phyloP scores from a whole-genome alignment of 2,113 vertebrate genomes.

The Melanostigma gelatinosum region DNA sequence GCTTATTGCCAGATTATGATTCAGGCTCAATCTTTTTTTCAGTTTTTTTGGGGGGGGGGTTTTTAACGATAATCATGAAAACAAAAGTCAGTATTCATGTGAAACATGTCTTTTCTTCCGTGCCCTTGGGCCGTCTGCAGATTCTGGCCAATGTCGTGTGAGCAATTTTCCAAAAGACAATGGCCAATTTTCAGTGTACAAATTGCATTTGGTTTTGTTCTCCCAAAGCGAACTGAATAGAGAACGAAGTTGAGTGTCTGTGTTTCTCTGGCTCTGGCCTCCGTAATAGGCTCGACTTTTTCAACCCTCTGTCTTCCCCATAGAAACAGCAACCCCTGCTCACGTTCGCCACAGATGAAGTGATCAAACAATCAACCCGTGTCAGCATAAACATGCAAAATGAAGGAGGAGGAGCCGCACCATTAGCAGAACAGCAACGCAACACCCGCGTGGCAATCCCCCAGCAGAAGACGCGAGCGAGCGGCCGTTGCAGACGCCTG shows the following conservation, averaged over 20 bases:
- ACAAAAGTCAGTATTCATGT: slow-evolving; percentile 23
- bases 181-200: slow-evolving; percentile 67
- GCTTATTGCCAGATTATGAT: slow-evolving; percentile 40
- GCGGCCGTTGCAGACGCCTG: slow-evolving; percentile 68
- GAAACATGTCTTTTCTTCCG: slow-evolving; percentile 36
- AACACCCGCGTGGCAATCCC: slow-evolving; percentile 44
- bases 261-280: slow-evolving; percentile 6
- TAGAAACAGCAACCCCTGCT: background rate
- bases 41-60: background rate
- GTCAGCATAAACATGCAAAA: slow-evolving; percentile 39
- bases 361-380: slow-evolving; percentile 20
- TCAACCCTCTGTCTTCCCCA: background rate
- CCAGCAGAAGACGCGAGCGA: slow-evolving; percentile 41
- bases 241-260: slow-evolving; percentile 34
- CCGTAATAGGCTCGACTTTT: slow-evolving; percentile 20
- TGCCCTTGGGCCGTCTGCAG: slow-evolving; percentile 47
- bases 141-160: slow-evolving; percentile 57
- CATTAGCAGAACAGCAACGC: slow-evolving; percentile 41
- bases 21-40: slow-evolving; percentile 26
- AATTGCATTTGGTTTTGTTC: slow-evolving; percentile 68
- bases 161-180: slow-evolving; percentile 73
- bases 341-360: slow-evolving; percentile 2
- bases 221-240: slow-evolving; percentile 54
- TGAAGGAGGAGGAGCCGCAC: slow-evolving; percentile 6
- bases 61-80: slow-evolving; percentile 30